Base-by-base conservation (phyloP, 2,797 vertebrate species). In the Brachyrhaphis roseni region DNA sequence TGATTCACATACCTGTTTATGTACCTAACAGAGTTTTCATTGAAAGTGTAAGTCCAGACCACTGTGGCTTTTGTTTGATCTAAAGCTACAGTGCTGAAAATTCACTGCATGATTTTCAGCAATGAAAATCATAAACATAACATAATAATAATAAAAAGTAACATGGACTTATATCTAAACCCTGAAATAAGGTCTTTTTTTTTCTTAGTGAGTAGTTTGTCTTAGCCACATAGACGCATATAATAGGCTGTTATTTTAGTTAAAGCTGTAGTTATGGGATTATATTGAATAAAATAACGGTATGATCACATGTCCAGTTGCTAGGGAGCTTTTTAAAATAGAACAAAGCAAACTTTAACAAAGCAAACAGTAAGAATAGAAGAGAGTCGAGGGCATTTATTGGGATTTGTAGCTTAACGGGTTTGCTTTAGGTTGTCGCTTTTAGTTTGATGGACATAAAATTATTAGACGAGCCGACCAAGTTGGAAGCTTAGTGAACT, bases 291-390 rank as follows among this genome's bases (percentile, higher is more conserved):
- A 74, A 53, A 34, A 28, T 72, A 66, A 53, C 4, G 5, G 8
- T 36, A 68, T 75, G 64, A 8, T 62, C 45, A 53, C 31, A 43
- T 68, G 64, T 20, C 34, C 20, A 64, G 45, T 64, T 74, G 31
- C 78, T 57, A 53, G 20, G 47, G 47, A 66, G 31, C 18, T 49
- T 68, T 76, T 76, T 41, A 34, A 73, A 83, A 66, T 57, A 28
- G 51, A 47, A 31, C 59, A 79, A 78, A 23, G 75, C n/a, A 36
- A 76, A 45, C 47, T 73, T 12, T 20, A 23, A 46, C 3, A 41
- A 82, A 26, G 11, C 11, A 45, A 1, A 26, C 7, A n/a, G 13
- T n/a, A 18, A 74, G 46, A 55, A 68, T 41, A 57, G 57, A 28
- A 62, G 68, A 62, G 11, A 53, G 31, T 66, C 53, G 2, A 12